Base-by-base conservation (phyloP, 2,888 invertebrate genomes). In the Lydus trimaculatus region DNA sequence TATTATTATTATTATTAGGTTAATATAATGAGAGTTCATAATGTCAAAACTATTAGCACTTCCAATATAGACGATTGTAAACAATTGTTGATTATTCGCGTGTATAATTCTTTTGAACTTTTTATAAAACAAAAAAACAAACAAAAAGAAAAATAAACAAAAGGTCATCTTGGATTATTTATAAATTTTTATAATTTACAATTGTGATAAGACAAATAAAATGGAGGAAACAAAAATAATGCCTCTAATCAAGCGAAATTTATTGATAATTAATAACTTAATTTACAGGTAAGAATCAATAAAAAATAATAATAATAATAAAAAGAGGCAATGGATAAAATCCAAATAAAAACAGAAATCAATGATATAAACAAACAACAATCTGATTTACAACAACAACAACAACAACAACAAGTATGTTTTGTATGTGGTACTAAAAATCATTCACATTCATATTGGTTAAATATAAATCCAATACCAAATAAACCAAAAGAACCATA, bases 401-500 rank as follows among this genome's bases (percentile, higher is more conserved):
- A 48, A 13, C 56, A 25, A 25, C 56, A 56, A 56, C 56, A 72
- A 15, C 74, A 71, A 11, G 73, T 89, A 69, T 92, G 92, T 82
- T 92, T 90, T 78, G 91, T 92, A 31, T 95, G 95, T 85, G 94
- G 94, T 72, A 92, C 89, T 61, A 86, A 90, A 74, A 91, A 91
- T 73, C 90, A 90, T 72, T 87, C 88, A 43, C 90, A 91, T 71
- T 87, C 88, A 62, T 89, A 87, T 80, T 88, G 89, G 79, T 80
- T 92, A 62, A 87, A 90, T 73, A 90, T 91, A 60, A 91, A 91
- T 82, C 90, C 91, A 70, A 90, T 90, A 78, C 88, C 90, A 65
- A 91, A 90, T 77, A 89, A 91, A 73, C 88, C 92, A 48, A 88
- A 89, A 66, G 94, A 94, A 84, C 92, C 97, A 11, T 95, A 94